Evolutionary conservation across 2,113 vertebrate genomes (phyloP), one percentile per base, ranked within the genome.

Genomic region (Neodon shergylaensis): DNA sequence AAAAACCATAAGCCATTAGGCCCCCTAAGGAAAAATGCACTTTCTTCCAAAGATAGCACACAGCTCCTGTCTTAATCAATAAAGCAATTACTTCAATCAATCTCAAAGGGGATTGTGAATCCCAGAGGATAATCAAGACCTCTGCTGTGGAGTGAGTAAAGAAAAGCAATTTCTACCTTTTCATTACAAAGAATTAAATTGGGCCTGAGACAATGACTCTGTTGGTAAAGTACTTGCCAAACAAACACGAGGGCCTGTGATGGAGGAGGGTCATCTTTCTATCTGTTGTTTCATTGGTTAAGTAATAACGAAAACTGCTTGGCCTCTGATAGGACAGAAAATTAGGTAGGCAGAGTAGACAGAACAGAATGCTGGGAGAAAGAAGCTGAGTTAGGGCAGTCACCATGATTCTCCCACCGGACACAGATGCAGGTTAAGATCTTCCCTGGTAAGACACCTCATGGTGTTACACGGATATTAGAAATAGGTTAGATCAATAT

Each of bases 151-250:
- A 36, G 54, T n/a, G 52, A 33, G 36, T 39, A 89, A 81, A 92
- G 49, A 58, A n/a, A 87, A 86, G 73, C 44, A 66, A 88, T 22
- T 85, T 81, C 24, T 52, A 39, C 63, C 63, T 65, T 65, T 21
- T 91, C 36, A 76, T 52, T 73, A 24, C 22, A 83, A 88, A 88
- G n/a, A 83, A 90, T 68, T 16, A 86, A 91, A 78, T n/a, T 72
- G 19, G 63, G n/a, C 8, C 61, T 85, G 82, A 66, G 39, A 33
- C 26, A 33, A 47, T 12, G 39, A 10, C 82, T 85, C 24, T 17
- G 14, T 12, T 83, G 61, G 61, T 44, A 33, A 66, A 44, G 39
- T 22, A 6, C 13, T 28, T 83, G 58, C 58, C n/a, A 61, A 58
- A 58, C 21, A 58, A 61, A 82, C 22, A 39, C 1, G 42, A 61